These are phyloP conservation scores for Oscheius sp. DNA, from an alignment of 2,888 invertebrate genomes.

Conservation along the genomic window DNA sequence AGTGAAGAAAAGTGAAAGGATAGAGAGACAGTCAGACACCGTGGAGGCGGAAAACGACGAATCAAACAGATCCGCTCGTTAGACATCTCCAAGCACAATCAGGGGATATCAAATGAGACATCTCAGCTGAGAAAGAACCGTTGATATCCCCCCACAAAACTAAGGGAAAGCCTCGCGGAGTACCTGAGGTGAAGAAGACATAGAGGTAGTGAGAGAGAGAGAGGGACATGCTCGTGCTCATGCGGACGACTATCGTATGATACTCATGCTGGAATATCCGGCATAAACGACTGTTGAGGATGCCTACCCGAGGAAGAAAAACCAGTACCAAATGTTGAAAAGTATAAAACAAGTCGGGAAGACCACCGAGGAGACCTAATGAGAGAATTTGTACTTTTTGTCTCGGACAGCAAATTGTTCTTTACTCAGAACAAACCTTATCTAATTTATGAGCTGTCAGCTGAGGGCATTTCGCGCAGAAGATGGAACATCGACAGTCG, in stretches of 20 bases:
- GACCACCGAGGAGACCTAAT: conserved; percentile 62
- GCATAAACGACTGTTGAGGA: neutral
- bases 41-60: neutral
- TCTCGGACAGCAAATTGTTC: too few species aligned
- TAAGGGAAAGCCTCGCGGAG: neutral
- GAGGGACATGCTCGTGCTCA: conserved; percentile 10
- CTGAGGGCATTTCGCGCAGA: conserved; percentile 66
- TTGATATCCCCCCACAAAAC: too few species aligned
- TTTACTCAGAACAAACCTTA: too few species aligned
- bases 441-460: conserved; percentile 69
- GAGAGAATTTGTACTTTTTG: neutral
- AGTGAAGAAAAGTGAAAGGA: conserved; percentile 33
- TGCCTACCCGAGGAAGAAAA: conserved; percentile 68
- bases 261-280: conserved; percentile 9
- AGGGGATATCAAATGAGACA: too few species aligned
- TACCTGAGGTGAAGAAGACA: neutral
- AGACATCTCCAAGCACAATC: too few species aligned
- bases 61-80: neutral
- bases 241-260: conserved; percentile 3
- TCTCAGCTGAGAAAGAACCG: too few species aligned
- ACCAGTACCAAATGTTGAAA: conserved; percentile 71
- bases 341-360: conserved; percentile 65
- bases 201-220: neutral
- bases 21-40: conserved; percentile 26
- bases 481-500: conserved; percentile 65